Evolutionary conservation across 2,888 invertebrate species (phyloP).

Genomic region (Kuschelorhynchus macadamiae): DNA sequence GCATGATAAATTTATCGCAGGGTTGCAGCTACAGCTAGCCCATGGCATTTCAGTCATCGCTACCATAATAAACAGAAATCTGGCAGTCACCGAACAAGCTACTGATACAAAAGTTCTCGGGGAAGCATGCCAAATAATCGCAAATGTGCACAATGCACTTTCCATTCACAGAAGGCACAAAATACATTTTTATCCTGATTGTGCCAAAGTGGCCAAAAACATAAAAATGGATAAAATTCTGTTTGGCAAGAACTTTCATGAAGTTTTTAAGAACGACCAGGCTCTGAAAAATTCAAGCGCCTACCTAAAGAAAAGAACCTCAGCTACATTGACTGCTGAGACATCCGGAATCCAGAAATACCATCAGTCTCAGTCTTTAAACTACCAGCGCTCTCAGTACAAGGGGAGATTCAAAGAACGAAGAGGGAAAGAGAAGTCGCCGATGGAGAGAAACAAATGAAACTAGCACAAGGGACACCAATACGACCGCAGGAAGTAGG

Average conservation of each 20-base stretch:
- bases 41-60: conserved; percentile 9
- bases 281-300: background rate
- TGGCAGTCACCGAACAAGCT: background rate
- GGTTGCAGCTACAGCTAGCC: conserved; percentile 14
- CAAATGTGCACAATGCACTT: conserved; percentile 6
- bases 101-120: background rate
- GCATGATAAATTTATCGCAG: conserved; percentile 16
- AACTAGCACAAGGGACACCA: background rate
- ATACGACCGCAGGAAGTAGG: conserved; percentile 3
- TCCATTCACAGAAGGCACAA: conserved; percentile 1
- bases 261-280: background rate
- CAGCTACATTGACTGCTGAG: background rate
- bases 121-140: conserved; percentile 9
- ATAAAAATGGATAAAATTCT: background rate
- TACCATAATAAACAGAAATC: conserved; percentile 11
- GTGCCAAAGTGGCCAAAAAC: background rate
- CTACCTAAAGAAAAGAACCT: background rate
- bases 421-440: background rate
- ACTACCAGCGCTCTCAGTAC: background rate
- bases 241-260: background rate
- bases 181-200: conserved; percentile 1
- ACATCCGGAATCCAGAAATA: background rate
- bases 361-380: background rate
- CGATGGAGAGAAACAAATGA: background rate
- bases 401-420: background rate